Evolutionary conservation across 2,888 invertebrate genomes (phyloP), one percentile per base, ranked within the genome.

Genomic region (Drosophila paucipuncta): DNA sequence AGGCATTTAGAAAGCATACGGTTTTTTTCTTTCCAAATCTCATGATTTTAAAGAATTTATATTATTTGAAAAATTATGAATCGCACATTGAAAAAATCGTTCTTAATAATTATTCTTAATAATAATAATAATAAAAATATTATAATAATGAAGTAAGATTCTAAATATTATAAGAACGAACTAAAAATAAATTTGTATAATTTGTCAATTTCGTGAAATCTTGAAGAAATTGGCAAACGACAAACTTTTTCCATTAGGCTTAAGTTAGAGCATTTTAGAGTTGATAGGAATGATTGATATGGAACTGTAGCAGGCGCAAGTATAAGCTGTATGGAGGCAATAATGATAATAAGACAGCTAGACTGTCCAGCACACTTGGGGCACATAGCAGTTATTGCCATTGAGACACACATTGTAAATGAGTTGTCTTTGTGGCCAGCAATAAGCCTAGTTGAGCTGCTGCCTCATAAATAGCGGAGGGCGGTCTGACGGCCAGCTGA

Each of bases 331-430:
- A 22, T 31, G 68, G 16, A 25, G 53, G 68, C 68, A 53, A 72
- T 68, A 69, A 47, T 59, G 43, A 62, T 63, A 71, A 67, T 69
- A 64, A 61, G 52, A 70, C 57, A 43, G 66, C 43, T 6, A n/a
- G 52, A 61, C 52, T 59, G 52, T 33, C 53, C 43, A 49, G 53
- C 37, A 33, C 30, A 59, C 61, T 50, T 59, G 57, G 31, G 33
- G 47, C 58, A 22, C 49, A 22, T 47, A 22, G 22, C 47, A 33
- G 60, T 57, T 69, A 49, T 81, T 82, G 77, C 69, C 80, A 78
- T 73, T 83, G 79, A 69, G 74, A 79, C 76, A 73, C 80, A 70
- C 89, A 75, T 75, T 75, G 83, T 62, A 78, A 83, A 78, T 88
- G 86, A 85, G 78, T 69, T 73, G 83, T 79, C 68, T 72, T 72